A percentile compares a stretch with the other conserved stretches of the same genome.
Conservation (phyloP, 92 coral and sea anemone species). For the Porites lobata region DNA sequence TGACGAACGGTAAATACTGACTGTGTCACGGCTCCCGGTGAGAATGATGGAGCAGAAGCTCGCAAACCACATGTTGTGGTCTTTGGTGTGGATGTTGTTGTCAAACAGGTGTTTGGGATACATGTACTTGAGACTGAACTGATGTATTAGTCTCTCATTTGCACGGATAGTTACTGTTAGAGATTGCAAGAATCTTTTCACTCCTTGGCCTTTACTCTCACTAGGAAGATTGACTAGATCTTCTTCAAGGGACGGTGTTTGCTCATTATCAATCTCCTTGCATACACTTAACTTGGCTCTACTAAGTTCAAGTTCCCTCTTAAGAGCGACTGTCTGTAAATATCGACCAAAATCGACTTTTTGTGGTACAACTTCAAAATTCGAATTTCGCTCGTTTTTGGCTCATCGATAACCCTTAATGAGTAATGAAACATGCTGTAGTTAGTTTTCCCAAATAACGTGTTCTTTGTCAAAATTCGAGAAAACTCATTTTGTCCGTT, state of each 20-base stretch:
- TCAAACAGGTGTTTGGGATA: not conserved
- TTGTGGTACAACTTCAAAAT: too few relatives aligned
- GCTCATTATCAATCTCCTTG: slow-evolving; percentile 1
- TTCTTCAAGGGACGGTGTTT: slow-evolving; percentile 11
- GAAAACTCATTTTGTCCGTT: too few relatives aligned
- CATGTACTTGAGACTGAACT: not conserved
- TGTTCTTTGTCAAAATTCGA: too few relatives aligned
- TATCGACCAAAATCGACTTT: too few relatives aligned
- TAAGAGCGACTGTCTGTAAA: too few relatives aligned
- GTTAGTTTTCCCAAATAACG: too few relatives aligned
- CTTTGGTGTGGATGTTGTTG: not conserved
- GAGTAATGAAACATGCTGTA: too few relatives aligned
- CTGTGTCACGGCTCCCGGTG: slow-evolving; percentile 14
- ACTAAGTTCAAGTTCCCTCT: too few relatives aligned
- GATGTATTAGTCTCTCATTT: not conserved
- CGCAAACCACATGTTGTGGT: not conserved
- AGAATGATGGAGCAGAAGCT: slow-evolving; percentile 4
- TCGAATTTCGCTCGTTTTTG: too few relatives aligned
- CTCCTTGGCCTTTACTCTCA: slow-evolving; percentile 7
- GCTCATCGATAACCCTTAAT: too few relatives aligned
- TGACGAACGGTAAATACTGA: slow-evolving; percentile 20
- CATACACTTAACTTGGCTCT: slow-evolving; percentile 9
- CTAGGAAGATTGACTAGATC: slow-evolving; percentile 9
- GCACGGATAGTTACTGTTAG: slow-evolving; percentile 15
- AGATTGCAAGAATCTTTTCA: slow-evolving; percentile 11